Percentiles rank a stretch among this genome's conserved stretches.
phyloP scores from a whole-genome alignment of 2,797 vertebrate species.

The Chelon labrosus region DNA sequence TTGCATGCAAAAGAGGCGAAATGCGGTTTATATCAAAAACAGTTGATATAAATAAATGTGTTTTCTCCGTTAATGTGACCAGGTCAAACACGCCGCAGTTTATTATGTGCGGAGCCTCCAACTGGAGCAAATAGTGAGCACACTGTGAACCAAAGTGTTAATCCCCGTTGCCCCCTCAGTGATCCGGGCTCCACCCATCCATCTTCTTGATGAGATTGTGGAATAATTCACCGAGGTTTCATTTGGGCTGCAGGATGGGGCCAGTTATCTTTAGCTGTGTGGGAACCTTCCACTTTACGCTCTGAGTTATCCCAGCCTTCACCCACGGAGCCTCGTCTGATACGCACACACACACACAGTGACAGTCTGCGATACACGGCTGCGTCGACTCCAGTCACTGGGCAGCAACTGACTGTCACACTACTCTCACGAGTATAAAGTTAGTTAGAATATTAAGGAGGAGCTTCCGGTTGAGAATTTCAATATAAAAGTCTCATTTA shows the following conservation, averaged over 20 bases:
- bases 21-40: too few species aligned
- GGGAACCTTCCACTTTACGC: background rate
- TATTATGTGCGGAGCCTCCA: background rate
- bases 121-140: slow-evolving; percentile 9
- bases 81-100: background rate
- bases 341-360: slow-evolving; percentile 46
- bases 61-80: background rate
- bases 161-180: slow-evolving; percentile 50
- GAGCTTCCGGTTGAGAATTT: slow-evolving; percentile 26
- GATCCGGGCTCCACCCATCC: slow-evolving; percentile 71
- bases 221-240: slow-evolving; percentile 40
- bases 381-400: slow-evolving; percentile 61
- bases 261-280: too few species aligned
- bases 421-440: slow-evolving; percentile 47
- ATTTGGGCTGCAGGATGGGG: background rate
- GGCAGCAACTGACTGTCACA: slow-evolving; percentile 67
- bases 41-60: too few species aligned
- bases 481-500: slow-evolving; percentile 37
- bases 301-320: slow-evolving; percentile 1
- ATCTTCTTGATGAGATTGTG: slow-evolving; percentile 68
- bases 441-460: fast-evolving
- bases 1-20: slow-evolving; percentile 12
- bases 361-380: slow-evolving; percentile 52
- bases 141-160: slow-evolving; percentile 46
- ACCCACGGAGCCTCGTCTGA: slow-evolving; percentile 19